Base-by-base conservation (phyloP, 2,888 invertebrate species). In the Celastrina argiolus region DNA sequence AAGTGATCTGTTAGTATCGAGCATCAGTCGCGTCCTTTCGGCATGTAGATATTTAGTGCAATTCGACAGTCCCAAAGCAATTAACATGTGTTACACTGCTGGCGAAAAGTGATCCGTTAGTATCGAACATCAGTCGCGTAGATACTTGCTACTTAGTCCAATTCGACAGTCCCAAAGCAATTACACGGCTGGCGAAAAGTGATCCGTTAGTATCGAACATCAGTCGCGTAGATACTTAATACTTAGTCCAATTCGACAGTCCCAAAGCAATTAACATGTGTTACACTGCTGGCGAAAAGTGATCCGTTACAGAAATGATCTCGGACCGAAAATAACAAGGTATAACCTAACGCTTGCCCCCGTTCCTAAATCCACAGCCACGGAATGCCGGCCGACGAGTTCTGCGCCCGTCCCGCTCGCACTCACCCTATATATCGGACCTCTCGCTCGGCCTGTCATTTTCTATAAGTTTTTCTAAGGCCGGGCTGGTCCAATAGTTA, bases 381-480 rank as follows among this genome's bases (percentile, higher is more conserved):
- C 87, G 91, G 91, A 91, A 91, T 91, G 91, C 78, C 80, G 91
- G 81, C 83, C 83, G 88, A 90, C 91, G 80, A 88, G 91, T 91
- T 91, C 84, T 84, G 82, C 85, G 83, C 84, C 88, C 80, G 81
- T 91, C 91, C 79, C 78, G 78, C 78, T 89, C 87, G 77, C 78
- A 77, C 83, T 80, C 85, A 87, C 80, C 81, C 80, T 77, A 76
- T 76, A 76, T 74, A 75, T 85, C 74, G 81, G 81, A 76, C 75
- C 88, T 90, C 90, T 80, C 80, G 84, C 82, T 91, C 90, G 78
- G 83, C 88, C 88, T 90, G 90, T 91, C 91, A 90, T 91, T 90
- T 90, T 90, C 90, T 90, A 88, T 90, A 88, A 90, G 88, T 89
- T 91, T 91, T 91, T 91, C 91, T 90, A 89, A 88, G 88, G 87